Conservation (phyloP, 92 coral and sea anemone species). For the Phymanthus crucifer region DNA sequence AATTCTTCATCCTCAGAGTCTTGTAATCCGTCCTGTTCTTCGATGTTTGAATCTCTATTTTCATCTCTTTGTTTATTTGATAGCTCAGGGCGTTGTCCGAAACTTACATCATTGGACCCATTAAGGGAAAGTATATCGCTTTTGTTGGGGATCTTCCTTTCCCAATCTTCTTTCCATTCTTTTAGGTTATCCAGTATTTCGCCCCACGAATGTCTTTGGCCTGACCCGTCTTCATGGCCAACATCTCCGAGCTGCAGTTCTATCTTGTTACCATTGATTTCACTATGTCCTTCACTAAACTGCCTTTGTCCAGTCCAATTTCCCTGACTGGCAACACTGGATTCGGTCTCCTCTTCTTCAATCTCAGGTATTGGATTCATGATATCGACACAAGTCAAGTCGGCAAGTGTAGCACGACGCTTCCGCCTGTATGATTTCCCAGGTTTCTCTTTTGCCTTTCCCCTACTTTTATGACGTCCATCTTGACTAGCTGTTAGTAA, state of each 20-base stretch:
- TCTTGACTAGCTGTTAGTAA: background rate
- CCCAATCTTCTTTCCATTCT: background rate
- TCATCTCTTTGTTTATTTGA: background rate
- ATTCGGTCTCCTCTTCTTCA: slow-evolving; percentile 39
- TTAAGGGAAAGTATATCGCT: too few species aligned
- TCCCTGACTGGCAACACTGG: background rate
- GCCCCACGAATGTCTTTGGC: background rate
- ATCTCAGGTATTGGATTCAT: slow-evolving; percentile 47
- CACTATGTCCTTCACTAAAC: background rate
- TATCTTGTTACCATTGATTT: background rate
- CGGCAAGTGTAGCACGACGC: slow-evolving; percentile 61
- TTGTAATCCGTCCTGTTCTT: background rate
- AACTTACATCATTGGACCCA: too few species aligned
- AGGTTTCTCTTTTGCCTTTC: background rate
- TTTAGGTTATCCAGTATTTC: background rate
- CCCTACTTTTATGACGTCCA: background rate
- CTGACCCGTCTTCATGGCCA: background rate
- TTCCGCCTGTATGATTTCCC: slow-evolving; percentile 27
- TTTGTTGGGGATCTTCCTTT: background rate
- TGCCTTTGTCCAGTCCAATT: background rate
- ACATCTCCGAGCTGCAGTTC: too few species aligned
- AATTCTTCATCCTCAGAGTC: slow-evolving; percentile 11
- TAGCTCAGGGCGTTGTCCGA: too few species aligned
- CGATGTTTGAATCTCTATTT: background rate
- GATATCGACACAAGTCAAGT: slow-evolving; percentile 30